A percentile compares a stretch with the other conserved stretches of the same genome.
Evolutionary conservation across 2,113 vertebrate genomes (phyloP).

Genomic region (Saguinus imperator): DNA sequence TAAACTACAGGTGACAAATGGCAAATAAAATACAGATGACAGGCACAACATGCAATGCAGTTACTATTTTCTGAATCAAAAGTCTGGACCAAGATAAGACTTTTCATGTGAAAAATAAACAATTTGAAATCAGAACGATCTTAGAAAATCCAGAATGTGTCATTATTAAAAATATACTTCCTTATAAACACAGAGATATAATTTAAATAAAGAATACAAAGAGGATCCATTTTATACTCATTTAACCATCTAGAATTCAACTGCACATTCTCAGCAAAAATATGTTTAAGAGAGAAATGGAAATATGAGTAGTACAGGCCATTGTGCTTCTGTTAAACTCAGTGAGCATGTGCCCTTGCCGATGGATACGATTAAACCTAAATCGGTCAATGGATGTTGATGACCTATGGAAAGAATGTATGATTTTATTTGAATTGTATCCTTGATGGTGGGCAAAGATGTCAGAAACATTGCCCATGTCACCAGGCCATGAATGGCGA

Average conservation of each 20-base stretch:
- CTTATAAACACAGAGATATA: background rate
- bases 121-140: slow-evolving; percentile 3
- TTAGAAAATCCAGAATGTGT: background rate
- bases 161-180: background rate
- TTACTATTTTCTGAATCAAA: slow-evolving; percentile 5
- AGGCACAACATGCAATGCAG: background rate
- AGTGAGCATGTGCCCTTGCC: background rate
- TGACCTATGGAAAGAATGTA: background rate
- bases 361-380: background rate
- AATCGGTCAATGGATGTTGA: background rate
- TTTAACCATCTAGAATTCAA: background rate
- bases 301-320: background rate
- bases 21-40: background rate
- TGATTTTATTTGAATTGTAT: background rate
- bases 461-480: background rate
- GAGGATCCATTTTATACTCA: background rate
- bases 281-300: background rate
- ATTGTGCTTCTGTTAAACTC: background rate
- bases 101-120: too few relatives aligned
- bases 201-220: background rate
- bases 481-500: background rate
- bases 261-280: background rate
- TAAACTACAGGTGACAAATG: background rate
- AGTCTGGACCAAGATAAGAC: background rate
- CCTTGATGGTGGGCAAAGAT: background rate